These are phyloP conservation scores for Neosilurus hyrtlii DNA, from an alignment of 2,797 vertebrate species.

Conservation along the genomic window DNA sequence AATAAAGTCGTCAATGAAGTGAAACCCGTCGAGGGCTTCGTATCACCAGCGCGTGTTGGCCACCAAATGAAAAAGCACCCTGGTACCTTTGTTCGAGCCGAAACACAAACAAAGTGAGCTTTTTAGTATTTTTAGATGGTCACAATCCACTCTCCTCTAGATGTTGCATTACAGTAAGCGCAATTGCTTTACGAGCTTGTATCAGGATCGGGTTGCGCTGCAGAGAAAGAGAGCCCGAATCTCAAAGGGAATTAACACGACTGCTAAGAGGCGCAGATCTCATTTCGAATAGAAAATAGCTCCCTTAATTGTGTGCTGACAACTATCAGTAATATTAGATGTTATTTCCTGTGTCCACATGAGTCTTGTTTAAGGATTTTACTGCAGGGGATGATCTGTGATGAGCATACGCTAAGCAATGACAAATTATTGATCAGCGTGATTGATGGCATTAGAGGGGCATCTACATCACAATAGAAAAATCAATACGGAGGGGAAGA, in stretches of 20 bases:
- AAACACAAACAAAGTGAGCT: conserved; percentile 4
- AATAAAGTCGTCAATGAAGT: not conserved
- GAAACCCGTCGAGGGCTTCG: not conserved
- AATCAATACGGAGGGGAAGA: conserved; percentile 41
- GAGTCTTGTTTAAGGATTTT: conserved; percentile 36
- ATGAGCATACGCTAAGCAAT: conserved; percentile 25
- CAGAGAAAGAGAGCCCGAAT: conserved; percentile 45
- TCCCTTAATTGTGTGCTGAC: conserved; percentile 4
- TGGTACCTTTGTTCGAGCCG: not conserved
- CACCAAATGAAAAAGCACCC: conserved; percentile 13
- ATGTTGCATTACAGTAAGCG: conserved; percentile 46
- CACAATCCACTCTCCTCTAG: conserved; percentile 23
- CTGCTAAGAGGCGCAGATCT: conserved; percentile 38
- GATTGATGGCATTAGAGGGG: conserved; percentile 46
- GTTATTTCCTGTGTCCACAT: conserved; percentile 5
- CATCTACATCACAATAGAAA: conserved; percentile 39
- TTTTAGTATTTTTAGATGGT: conserved; percentile 42
- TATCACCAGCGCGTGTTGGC: not conserved
- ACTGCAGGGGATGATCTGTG: conserved; percentile 19
- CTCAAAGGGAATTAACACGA: conserved; percentile 36
- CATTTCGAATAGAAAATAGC: conserved; percentile 36
- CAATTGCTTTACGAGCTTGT: conserved; percentile 30
- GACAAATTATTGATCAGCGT: conserved; percentile 41
- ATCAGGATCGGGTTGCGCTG: conserved; percentile 41
- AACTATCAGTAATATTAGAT: conserved; percentile 18